Percentiles rank a stretch among this genome's conserved stretches.
Conservation (phyloP, 1,140 invertebrate species). For the Agrilus planipennis region DNA sequence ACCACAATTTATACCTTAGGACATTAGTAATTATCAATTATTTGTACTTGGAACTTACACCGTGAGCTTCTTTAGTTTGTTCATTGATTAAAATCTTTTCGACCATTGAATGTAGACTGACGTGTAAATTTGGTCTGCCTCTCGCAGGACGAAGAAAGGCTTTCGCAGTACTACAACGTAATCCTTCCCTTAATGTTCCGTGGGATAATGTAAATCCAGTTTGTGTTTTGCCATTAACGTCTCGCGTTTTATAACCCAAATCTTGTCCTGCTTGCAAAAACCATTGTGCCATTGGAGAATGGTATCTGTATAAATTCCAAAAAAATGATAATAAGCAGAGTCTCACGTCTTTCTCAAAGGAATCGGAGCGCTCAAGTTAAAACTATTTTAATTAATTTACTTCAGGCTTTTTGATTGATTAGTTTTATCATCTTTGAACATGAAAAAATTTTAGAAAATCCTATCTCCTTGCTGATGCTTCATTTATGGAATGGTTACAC, state of each 20-base stretch:
- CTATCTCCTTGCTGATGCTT: no score
- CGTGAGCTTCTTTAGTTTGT: conserved; percentile 41
- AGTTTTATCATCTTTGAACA: no score
- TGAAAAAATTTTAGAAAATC: no score
- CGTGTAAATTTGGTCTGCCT: conserved; percentile 59
- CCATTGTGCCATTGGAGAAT: conserved; percentile 46
- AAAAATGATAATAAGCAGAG: no score
- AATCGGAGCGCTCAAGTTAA: no score
- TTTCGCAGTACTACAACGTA: conserved; percentile 70
- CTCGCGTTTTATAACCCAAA: conserved; percentile 54
- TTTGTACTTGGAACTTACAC: no score
- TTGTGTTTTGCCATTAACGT: conserved; percentile 64
- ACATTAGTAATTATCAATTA: no score
- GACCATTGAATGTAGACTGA: conserved; percentile 51
- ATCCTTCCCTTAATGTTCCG: conserved; percentile 67
- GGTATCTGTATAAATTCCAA: conserved; percentile 33
- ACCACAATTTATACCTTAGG: no score
- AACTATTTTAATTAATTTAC: no score
- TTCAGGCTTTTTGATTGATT: no score
- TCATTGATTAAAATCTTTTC: conserved; percentile 51
- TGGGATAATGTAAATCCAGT: conserved; percentile 60
- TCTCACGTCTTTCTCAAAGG: no score
- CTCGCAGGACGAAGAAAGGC: conserved; percentile 62
- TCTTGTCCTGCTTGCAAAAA: conserved; percentile 58
- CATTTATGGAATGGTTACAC: no score